phyloP scores from a whole-genome alignment of 2,888 invertebrate genomes.

The Pinctada fucata region DNA sequence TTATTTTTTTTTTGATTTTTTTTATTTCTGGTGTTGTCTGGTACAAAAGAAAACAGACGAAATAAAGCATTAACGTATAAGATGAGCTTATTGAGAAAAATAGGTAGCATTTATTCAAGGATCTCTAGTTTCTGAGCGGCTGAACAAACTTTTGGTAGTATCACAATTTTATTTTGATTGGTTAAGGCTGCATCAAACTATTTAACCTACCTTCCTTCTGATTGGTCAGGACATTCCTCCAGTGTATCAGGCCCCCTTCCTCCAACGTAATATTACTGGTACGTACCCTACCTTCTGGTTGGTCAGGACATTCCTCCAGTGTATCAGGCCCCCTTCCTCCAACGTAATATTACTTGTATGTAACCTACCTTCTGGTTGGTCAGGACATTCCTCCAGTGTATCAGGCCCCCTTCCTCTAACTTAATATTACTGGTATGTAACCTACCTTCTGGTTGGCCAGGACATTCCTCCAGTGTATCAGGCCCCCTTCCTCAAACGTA shows the following conservation, averaged over 20 bases:
- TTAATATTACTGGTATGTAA: conserved; percentile 16
- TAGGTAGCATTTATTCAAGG: too few species aligned
- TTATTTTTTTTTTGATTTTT: too few species aligned
- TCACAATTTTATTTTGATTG: too few species aligned
- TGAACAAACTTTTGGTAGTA: too few species aligned
- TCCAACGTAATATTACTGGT: conserved; percentile 20
- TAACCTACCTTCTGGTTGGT: conserved; percentile 7
- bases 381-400: conserved; percentile 18
- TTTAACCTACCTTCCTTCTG: background rate
- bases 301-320: conserved; percentile 14
- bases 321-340: conserved; percentile 20
- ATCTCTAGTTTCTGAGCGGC: too few species aligned
- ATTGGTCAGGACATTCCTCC: conserved; percentile 14
- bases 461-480: conserved; percentile 19
- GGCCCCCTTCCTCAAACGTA: conserved; percentile 18
- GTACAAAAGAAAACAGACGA: too few species aligned
- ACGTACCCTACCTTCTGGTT: conserved; percentile 1
- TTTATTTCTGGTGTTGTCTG: too few species aligned
- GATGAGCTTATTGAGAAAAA: too few species aligned
- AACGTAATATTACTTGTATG: conserved; percentile 4
- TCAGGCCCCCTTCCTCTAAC: conserved; percentile 18
- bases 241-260: conserved; percentile 19
- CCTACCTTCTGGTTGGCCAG: conserved; percentile 9
- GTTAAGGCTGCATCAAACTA: too few species aligned
- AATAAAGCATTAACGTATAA: too few species aligned